These are phyloP conservation scores for Syngnathus floridae DNA, from an alignment of 2,113 vertebrate species.

Conservation along the genomic window DNA sequence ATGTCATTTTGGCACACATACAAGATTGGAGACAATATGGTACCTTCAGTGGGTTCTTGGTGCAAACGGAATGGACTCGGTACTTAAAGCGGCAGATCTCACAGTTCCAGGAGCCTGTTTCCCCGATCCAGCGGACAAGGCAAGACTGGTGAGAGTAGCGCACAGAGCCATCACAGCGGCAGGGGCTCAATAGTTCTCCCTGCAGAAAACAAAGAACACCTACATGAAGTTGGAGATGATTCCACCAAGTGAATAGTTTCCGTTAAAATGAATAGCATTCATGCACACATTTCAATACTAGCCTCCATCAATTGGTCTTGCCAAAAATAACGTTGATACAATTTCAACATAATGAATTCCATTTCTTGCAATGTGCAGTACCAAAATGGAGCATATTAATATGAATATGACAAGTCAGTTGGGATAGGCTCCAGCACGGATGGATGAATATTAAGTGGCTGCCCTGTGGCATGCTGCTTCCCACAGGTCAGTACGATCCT, in stretches of 20 bases:
- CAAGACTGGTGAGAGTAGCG: constrained; percentile 84
- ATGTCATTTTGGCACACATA: too few species aligned
- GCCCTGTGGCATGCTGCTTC: not conserved
- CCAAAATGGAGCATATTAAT: too few species aligned
- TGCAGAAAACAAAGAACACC: constrained; percentile 49
- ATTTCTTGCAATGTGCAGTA: too few species aligned
- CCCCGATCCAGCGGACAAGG: constrained; percentile 85
- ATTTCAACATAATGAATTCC: too few species aligned
- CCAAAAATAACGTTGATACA: too few species aligned
- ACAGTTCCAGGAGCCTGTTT: constrained; percentile 84
- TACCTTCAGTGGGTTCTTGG: constrained; percentile 85
- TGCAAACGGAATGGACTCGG: constrained; percentile 82
- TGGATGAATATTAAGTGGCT: not conserved
- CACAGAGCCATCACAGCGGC: constrained; percentile 79
- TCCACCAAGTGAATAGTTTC: too few species aligned
- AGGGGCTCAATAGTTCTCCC: constrained; percentile 82
- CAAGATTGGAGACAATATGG: not conserved
- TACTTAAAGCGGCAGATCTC: constrained; percentile 86
- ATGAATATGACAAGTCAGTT: too few species aligned
- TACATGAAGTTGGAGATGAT: constrained; percentile 10
- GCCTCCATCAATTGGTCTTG: too few species aligned
- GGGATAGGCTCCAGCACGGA: too few species aligned
- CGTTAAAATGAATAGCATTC: too few species aligned
- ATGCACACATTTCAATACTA: too few species aligned
- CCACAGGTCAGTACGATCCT: not conserved